Conservation (phyloP, 2,888 invertebrate genomes). For the Machimus rusticus region DNA sequence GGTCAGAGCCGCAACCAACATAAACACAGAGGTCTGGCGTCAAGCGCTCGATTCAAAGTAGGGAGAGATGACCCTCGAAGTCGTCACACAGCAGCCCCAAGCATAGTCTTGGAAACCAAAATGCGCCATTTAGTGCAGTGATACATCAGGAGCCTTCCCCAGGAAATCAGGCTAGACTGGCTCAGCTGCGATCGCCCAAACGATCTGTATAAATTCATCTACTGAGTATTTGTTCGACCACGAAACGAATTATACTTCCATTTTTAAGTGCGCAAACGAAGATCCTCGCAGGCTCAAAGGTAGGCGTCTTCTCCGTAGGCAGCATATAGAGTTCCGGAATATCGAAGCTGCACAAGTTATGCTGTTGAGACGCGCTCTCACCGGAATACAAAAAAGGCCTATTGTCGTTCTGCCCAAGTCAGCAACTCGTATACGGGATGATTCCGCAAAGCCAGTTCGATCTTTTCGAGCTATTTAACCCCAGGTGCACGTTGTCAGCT, state of each 20-base stretch:
- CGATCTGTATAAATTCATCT: not conserved
- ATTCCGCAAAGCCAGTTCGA: not conserved
- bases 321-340: not conserved
- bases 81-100: not conserved
- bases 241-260: not conserved
- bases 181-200: not conserved
- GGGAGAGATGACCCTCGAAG: not conserved
- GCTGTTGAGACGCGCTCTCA: not conserved
- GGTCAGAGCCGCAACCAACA: not conserved
- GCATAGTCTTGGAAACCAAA: not conserved
- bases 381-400: not conserved
- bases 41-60: not conserved
- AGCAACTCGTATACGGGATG: not conserved
- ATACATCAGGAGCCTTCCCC: not conserved
- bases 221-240: not conserved
- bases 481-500: not conserved
- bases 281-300: not conserved
- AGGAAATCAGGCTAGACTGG: not conserved
- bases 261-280: not conserved
- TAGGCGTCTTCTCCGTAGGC: not conserved
- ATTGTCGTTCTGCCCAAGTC: not conserved
- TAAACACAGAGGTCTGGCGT: not conserved
- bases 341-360: not conserved
- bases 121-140: not conserved
- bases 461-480: not conserved